Evolutionary conservation across 2,888 invertebrate species (phyloP), one percentile per base, ranked within the genome.

Genomic region (Sinopyrophorus schimmeli): DNA sequence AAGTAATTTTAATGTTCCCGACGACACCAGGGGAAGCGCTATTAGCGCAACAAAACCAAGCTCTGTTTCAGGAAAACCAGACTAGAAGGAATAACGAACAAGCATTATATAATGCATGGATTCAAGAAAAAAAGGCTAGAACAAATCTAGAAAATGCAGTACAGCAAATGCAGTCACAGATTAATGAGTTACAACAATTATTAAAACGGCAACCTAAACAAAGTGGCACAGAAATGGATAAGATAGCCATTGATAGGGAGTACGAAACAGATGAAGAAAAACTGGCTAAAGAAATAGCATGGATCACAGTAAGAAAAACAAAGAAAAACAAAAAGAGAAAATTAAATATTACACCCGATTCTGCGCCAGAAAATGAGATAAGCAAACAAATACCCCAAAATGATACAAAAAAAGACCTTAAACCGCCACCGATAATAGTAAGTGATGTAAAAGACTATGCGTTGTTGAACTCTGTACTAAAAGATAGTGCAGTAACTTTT

Each of bases 391-490:
- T 5, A 12, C n/a, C 9, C 5, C 17, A 38, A 30, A 12, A 37
- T 24, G 6, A 12, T 37, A 37, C 23, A 37, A 20, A 18, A 28
- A 27, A 40, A 40, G 15, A n/a, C 9, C 40, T 23, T 9, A 17
- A 40, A 40, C 40, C 21, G 6, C 20, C 40, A 18, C 40, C 40
- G 15, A 38, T 27, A 30, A 30, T 40, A 40, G 40, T 21, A 12
- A 40, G 40, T 11, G 30, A 40, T 17, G 40, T 40, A 28, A 21
- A 11, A 30, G 12, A 40, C 9, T 40, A 30, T 28, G 14, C 9
- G 7, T 4, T n/a, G 20, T 21, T 34, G 18, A 18, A 30, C 18
- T 18, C 17, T n/a, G 18, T 16, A 2, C 18, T 32, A 32, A 9
- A 10, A 18, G n/a, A 28, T 14, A 31, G 17, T 17, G 6, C 31